Base-by-base conservation (phyloP, 2,888 invertebrate species). In the Argynnis bischoffii region DNA sequence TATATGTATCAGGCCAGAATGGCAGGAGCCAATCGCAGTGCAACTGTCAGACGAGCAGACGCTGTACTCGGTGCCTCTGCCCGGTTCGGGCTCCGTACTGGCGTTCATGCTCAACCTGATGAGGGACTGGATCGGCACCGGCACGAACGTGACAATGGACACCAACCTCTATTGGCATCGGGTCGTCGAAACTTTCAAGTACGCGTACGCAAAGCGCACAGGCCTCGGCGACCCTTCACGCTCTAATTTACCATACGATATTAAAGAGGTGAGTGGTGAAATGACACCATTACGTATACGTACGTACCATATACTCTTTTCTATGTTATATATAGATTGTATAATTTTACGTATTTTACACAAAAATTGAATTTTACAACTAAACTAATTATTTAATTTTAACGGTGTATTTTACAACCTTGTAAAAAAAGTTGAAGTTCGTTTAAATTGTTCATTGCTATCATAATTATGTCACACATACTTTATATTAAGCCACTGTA, bases 181-280 rank as follows among this genome's bases (percentile, higher is more conserved):
- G 72, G 93, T 98, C 73, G 92, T 97, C 11, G 99, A 99, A 84
- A 94, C 96, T 5, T 97, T 98, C 88, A 99, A 99, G 86, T 98
- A 96, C 90, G 98, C 96, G 18, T 98, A 96, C 85, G 98, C 97
- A 1, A 94, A 95, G 80, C 93, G 99, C 75, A 96, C 97, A 0
- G 94, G 95, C 74, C 90, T 99, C 71, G 99, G 97, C 0, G 99
- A 99, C 90, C 81, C 85, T 79, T 78, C 81, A 77, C 88, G 84
- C 76, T 77, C 75, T 77, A 82, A 85, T 15, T 70, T 88, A 8
- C 72, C 21, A 21, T 57, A 57, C n/a, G 47, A 6, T 57, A 57
- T 57, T 57, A 26, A 15, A 26, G 57, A 57, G 57, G 57, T 57
- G 21, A 57, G 57, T 41, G 2, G 35, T 35, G 8, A 35, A 35